A percentile compares a stretch with the other conserved stretches of the same genome.
Evolutionary conservation across 2,888 invertebrate genomes (phyloP).

Genomic region (Kryphioiulus occultus): DNA sequence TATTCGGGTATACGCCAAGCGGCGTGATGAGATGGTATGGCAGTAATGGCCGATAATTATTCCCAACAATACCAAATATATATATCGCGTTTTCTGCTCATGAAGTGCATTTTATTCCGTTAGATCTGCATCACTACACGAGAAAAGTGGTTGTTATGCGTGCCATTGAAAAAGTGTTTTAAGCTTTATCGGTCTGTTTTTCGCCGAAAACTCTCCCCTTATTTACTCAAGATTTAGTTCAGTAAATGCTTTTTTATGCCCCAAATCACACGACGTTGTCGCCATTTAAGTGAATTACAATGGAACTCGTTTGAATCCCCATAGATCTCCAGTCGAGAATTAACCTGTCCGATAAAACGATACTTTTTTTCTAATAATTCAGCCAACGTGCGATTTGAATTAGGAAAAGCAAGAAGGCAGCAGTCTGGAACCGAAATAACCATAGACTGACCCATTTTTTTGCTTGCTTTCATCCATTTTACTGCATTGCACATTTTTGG

Average conservation of each 20-base stretch:
- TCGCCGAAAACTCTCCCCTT: background rate
- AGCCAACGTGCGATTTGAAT: background rate
- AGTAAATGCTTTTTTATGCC: background rate
- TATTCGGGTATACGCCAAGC: background rate
- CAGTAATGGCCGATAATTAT: background rate
- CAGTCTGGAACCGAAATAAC: background rate
- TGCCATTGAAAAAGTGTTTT: background rate
- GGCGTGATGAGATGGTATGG: background rate
- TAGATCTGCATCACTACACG: background rate
- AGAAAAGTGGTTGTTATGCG: background rate
- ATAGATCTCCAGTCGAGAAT: conserved; percentile 7
- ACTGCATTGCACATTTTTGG: background rate
- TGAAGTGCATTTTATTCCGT: background rate
- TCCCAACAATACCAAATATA: background rate
- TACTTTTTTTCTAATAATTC: conserved; percentile 13
- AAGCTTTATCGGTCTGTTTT: background rate
- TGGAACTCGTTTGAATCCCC: background rate
- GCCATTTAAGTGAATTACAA: background rate
- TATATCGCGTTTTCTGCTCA: background rate
- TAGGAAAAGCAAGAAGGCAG: background rate
- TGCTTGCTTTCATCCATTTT: conserved; percentile 8
- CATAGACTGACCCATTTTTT: conserved; percentile 20
- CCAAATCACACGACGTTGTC: background rate
- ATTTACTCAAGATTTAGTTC: conserved; percentile 29
- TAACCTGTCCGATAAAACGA: conserved; percentile 30